Conservation (phyloP, 2,113 vertebrate species). For the Isurus oxyrinchus region DNA sequence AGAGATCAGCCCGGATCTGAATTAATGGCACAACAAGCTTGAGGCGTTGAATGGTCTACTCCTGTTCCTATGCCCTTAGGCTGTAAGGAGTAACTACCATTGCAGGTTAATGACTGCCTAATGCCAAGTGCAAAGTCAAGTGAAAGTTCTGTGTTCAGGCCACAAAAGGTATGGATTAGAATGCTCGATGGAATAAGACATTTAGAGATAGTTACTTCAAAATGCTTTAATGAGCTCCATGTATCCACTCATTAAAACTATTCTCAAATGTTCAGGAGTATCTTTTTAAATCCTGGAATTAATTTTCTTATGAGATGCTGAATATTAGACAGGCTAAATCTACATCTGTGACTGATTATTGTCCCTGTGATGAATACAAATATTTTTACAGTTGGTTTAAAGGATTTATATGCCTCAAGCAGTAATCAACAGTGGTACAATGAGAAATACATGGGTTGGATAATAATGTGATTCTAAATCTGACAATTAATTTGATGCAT, state of each 20-base stretch:
- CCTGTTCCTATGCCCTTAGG: background rate
- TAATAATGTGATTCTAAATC: background rate
- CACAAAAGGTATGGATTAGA: conserved; percentile 12
- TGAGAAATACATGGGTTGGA: conserved; percentile 1
- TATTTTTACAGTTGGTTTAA: conserved; percentile 32
- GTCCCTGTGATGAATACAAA: conserved; percentile 23
- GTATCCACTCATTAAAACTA: background rate
- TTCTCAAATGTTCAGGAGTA: background rate
- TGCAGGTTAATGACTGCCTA: background rate
- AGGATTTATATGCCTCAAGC: conserved; percentile 29
- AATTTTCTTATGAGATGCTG: conserved; percentile 6
- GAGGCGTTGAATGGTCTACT: background rate
- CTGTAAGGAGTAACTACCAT: background rate
- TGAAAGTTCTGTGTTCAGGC: background rate
- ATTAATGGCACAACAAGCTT: background rate
- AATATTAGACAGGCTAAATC: background rate
- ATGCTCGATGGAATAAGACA: background rate
- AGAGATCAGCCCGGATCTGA: background rate
- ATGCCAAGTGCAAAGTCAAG: background rate
- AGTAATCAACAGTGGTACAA: background rate
- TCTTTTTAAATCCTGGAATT: conserved; percentile 13
- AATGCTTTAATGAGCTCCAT: conserved; percentile 28
- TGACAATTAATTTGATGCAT: background rate
- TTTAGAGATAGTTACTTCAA: background rate
- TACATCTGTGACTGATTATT: conserved; percentile 31